These are phyloP conservation scores for Trisateles emortualis DNA, from an alignment of 2,888 invertebrate genomes.

Conservation along the genomic window DNA sequence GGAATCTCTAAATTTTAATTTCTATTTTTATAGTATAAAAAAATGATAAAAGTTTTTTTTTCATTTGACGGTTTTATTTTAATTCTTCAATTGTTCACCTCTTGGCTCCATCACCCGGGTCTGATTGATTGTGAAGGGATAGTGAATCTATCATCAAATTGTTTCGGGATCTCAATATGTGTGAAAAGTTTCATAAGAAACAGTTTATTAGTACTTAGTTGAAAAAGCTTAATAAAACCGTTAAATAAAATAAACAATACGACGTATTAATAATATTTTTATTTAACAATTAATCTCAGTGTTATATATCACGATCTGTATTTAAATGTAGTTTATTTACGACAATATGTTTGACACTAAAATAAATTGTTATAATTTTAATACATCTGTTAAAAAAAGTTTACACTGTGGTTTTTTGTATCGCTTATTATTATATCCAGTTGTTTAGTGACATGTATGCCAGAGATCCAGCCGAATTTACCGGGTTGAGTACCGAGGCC, in stretches of 20 bases:
- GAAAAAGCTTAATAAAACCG: no score
- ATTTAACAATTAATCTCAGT: constrained; percentile 52
- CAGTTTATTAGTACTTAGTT: no score
- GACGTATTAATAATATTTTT: constrained; percentile 39
- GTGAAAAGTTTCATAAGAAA: no score
- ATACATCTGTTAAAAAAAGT: constrained; percentile 68
- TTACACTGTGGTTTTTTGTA: constrained; percentile 84
- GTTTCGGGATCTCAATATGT: no score
- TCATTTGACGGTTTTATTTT: no score
- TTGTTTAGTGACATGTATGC: constrained; percentile 87
- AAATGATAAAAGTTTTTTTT: no score
- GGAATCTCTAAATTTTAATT: constrained; percentile 43
- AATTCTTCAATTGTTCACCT: no score
- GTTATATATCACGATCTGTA: constrained; percentile 56
- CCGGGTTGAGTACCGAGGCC: constrained; percentile 77
- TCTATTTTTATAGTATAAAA: constrained; percentile 13
- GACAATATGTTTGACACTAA: constrained; percentile 58
- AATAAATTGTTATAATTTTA: constrained; percentile 67
- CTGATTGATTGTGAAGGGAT: no score
- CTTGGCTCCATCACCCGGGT: no score
- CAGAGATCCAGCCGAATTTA: constrained; percentile 90
- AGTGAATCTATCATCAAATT: no score
- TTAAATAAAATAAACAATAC: constrained; percentile 21
- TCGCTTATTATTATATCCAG: constrained; percentile 88
- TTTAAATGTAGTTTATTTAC: constrained; percentile 43